Evolutionary conservation across 2,113 vertebrate species (phyloP).

Genomic region (Clarias magur): DNA sequence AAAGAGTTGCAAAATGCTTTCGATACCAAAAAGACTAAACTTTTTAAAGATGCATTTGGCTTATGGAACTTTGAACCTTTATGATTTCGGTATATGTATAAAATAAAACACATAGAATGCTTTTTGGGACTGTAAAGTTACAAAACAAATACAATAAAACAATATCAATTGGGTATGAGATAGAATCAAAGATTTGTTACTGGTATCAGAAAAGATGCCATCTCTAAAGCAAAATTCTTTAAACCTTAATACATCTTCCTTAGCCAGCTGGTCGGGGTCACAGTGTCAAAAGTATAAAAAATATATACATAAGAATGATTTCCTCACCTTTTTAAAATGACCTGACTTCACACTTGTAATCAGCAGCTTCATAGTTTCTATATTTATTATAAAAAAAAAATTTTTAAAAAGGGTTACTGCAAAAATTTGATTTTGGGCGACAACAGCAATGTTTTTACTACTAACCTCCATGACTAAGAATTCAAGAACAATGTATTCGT

Average conservation of each 20-base stretch:
- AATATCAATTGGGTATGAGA: neutral
- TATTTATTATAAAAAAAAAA: neutral
- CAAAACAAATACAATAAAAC: neutral
- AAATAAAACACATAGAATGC: too few species aligned
- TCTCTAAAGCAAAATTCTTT: neutral
- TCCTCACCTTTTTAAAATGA: slow-evolving; percentile 79
- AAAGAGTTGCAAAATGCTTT: neutral
- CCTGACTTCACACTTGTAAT: slow-evolving; percentile 80
- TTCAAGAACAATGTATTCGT: neutral
- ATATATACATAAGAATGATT: neutral
- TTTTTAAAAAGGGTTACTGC: neutral
- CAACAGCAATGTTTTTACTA: neutral
- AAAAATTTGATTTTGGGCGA: neutral
- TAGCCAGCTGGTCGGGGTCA: neutral
- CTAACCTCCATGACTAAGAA: neutral
- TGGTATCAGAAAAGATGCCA: neutral
- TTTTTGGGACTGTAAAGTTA: too few species aligned
- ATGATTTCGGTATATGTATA: too few species aligned
- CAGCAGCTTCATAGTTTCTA: slow-evolving; percentile 70
- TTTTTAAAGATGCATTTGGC: neutral
- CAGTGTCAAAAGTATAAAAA: neutral
- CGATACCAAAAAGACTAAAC: neutral
- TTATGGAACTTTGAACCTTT: too few species aligned
- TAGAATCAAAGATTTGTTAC: neutral
- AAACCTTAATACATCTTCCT: neutral